Conservation (phyloP, 1,140 invertebrate genomes). For the Phymastichus coffea region DNA sequence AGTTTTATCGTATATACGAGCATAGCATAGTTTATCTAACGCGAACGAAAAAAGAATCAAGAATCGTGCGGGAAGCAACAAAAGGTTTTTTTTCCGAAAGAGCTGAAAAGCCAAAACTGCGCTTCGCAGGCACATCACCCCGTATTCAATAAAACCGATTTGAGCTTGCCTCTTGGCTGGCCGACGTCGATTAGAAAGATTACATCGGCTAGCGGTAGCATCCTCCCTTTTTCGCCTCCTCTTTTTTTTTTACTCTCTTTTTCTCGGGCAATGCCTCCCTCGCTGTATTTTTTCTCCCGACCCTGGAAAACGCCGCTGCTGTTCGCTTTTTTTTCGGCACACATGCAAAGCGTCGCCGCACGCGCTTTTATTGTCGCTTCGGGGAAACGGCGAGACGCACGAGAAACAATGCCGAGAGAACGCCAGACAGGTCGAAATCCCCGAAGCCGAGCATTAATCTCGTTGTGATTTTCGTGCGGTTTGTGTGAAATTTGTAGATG, state of each 20-base stretch:
- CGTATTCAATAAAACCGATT: too few species aligned
- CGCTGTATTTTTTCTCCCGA: not conserved
- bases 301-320: not conserved
- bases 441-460: not conserved
- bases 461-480: not conserved
- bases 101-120: too few species aligned
- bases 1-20: too few species aligned
- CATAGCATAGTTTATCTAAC: too few species aligned
- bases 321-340: constrained; percentile 6
- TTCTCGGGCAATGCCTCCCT: too few species aligned
- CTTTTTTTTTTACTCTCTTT: not conserved
- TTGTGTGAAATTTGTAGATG: too few species aligned
- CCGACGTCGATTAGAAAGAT: constrained; percentile 7
- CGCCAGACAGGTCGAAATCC: too few species aligned
- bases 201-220: not conserved
- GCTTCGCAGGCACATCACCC: too few species aligned
- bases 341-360: constrained; percentile 9
- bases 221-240: not conserved
- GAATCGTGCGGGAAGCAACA: too few species aligned
- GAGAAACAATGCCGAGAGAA: constrained; percentile 9
- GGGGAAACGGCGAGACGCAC: not conserved
- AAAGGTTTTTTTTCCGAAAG: too few species aligned
- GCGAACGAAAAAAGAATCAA: too few species aligned
- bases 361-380: constrained; percentile 11
- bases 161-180: too few species aligned